Evolutionary conservation across 1,140 invertebrate genomes (phyloP), one percentile per base, ranked within the genome.

Genomic region (Phenacoccus solenopsis): DNA sequence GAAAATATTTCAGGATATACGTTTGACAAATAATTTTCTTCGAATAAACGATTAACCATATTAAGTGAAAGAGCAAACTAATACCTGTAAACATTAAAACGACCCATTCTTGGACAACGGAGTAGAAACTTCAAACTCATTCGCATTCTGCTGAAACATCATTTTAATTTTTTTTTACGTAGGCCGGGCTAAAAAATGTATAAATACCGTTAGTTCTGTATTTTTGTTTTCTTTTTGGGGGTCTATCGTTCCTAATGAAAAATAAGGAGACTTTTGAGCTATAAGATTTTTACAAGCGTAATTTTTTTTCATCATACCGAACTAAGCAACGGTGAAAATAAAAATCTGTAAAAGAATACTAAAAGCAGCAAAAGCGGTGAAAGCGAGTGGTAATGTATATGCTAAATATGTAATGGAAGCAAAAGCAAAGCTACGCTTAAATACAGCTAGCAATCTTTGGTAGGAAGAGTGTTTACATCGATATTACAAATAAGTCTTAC

Each of bases 131-230:
- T 3, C 3, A n/a, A 10, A 49, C 12, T 5, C 5, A 49, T 49
- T 16, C 16, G 16, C 38, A n/a, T 49, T 49, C 3, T 49, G 4
- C 38, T 49, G 38, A 49, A 49, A 49, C 38, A 49, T 49, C 38
- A 49, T 49, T 49, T 49, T 64, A 64, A 64, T 64, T 64, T 64
- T 64, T 24, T 25, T 24, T 64, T 64, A 24, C 16, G 21, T 16
- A 24, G 4, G 59, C 4, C 25, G 22, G 9, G 25, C 22, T 25
- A 64, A 64, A 64, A 20, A 27, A 25, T 9, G 25, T 49, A 24
- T 25, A 24, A 64, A 25, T 5, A 64, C 2, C 20, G 25, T 24
- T 24, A 16, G 10, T 16, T 24, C 25, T 5, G 25, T 25, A 59
- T 9, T 59, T 59, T 16, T 20, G 56, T 10, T 10, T 59, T 59